phyloP scores from a whole-genome alignment of 2,113 vertebrate genomes.

The Ophthalmolycus amberensis region DNA sequence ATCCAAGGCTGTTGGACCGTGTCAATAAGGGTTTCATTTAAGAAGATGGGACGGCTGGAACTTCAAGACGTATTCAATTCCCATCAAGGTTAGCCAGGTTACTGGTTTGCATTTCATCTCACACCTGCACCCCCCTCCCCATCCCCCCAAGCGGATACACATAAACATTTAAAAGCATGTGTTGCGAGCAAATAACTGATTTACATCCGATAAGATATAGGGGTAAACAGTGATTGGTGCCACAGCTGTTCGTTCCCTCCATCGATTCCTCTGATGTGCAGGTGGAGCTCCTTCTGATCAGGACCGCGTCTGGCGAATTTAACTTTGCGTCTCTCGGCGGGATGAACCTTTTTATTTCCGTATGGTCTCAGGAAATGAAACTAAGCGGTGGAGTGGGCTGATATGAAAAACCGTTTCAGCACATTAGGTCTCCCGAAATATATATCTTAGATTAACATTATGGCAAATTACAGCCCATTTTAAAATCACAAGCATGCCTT shows the following conservation, averaged over 20 bases:
- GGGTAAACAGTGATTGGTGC: slow-evolving; percentile 54
- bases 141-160: slow-evolving; percentile 32
- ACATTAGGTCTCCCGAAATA: slow-evolving; percentile 50
- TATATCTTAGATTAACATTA: slow-evolving; percentile 48
- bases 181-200: slow-evolving; percentile 65
- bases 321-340: slow-evolving; percentile 26
- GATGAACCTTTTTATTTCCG: slow-evolving; percentile 35
- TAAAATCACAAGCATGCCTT: slow-evolving; percentile 54
- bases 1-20: slow-evolving; percentile 47
- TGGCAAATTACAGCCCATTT: slow-evolving; percentile 45
- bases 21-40: slow-evolving; percentile 67
- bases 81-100: slow-evolving; percentile 56
- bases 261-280: slow-evolving; percentile 44
- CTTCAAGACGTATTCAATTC: slow-evolving; percentile 56
- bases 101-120: slow-evolving; percentile 65
- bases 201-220: slow-evolving; percentile 58
- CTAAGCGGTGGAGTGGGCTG: slow-evolving; percentile 15
- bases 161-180: slow-evolving; percentile 55
- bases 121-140: slow-evolving; percentile 39
- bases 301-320: too few relatives aligned
- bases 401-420: slow-evolving; percentile 42
- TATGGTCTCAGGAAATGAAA: slow-evolving; percentile 50
- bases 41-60: slow-evolving; percentile 61
- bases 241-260: slow-evolving; percentile 63
- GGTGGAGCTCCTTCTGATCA: too few relatives aligned